These are phyloP conservation scores for Butorides virescens DNA, from an alignment of 2,113 vertebrate species.

Conservation along the genomic window DNA sequence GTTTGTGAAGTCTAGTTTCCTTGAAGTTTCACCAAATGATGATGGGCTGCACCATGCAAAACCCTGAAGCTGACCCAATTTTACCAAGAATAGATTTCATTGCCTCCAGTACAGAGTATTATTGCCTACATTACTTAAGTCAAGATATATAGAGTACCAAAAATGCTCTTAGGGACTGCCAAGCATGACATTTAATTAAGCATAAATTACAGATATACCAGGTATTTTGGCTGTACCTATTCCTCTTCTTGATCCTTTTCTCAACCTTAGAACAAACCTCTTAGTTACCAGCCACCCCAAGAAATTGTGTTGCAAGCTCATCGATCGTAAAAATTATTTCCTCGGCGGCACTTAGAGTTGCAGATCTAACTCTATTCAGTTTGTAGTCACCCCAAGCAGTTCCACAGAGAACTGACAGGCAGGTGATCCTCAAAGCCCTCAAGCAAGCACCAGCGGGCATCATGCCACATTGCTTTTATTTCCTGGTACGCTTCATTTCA, in stretches of 20 bases:
- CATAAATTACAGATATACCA: not conserved
- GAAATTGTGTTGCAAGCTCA: not conserved
- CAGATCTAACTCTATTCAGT: not conserved
- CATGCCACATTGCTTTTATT: not conserved
- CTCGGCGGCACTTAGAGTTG: not conserved
- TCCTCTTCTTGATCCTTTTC: not conserved
- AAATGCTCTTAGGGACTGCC: not conserved
- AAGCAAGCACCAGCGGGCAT: not conserved
- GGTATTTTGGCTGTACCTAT: not conserved
- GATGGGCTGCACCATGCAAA: not conserved
- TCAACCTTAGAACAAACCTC: not conserved
- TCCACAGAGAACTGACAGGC: not conserved
- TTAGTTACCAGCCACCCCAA: not conserved
- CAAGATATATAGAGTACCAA: not conserved
- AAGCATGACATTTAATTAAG: not conserved
- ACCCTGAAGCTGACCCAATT: not conserved
- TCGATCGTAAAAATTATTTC: not conserved
- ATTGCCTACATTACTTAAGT: not conserved
- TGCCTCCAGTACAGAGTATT: not conserved
- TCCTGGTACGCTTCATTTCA: not conserved
- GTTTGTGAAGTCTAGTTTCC: not conserved
- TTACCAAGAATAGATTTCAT: not conserved
- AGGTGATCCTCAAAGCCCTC: not conserved
- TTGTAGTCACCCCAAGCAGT: not conserved
- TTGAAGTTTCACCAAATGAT: not conserved